Base-by-base conservation (phyloP, 2,888 invertebrate species). In the Spicauda simplicius region DNA sequence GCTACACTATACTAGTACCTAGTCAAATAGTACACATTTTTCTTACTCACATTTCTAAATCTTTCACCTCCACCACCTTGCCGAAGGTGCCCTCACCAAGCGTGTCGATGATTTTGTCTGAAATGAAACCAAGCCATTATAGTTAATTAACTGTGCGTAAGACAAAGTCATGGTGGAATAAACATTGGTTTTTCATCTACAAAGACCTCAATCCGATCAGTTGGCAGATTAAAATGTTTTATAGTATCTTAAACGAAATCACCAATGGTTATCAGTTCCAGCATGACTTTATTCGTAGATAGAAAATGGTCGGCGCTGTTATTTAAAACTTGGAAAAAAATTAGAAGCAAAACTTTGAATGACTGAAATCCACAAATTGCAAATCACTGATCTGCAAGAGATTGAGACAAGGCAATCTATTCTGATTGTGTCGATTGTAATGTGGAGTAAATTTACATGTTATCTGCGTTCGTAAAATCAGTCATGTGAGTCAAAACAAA, bases 1-100 rank as follows among this genome's bases (percentile, higher is more conserved):
- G 14, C 41, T 41, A 41, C 2, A 8, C 14, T 41, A 14, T 14
- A 41, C 14, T 12, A 14, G 10, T 41, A 14, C 1, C 41, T 41
- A 41, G 10, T 14, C 14, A 41, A 41, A 41, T 41, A 41, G 41
- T 41, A 41, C 14, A 41, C 14, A 41, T 41, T 41, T 45, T 25
- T 30, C 10, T 10, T 54, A 96, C 97, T 96, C 94, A 98, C 98
- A 96, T 97, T 94, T 97, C 97, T 88, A 97, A 94, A 94, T 99
- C 99, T 94, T 97, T 97, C 93, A 99, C 99, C 95, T 99, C 98
- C 87, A 99, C 99, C 87, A 99, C 99, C 95, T 99, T 99, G 91
- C 99, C 99, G 96, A 99, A 99, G 81, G 99, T 99, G 88, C 99
- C 99, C 95, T 99, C 99, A 83, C 99, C 99, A 87, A 99, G 97